Evolutionary conservation across 2,797 vertebrate species (phyloP).

Genomic region (Platyrinchus mystaceus): DNA sequence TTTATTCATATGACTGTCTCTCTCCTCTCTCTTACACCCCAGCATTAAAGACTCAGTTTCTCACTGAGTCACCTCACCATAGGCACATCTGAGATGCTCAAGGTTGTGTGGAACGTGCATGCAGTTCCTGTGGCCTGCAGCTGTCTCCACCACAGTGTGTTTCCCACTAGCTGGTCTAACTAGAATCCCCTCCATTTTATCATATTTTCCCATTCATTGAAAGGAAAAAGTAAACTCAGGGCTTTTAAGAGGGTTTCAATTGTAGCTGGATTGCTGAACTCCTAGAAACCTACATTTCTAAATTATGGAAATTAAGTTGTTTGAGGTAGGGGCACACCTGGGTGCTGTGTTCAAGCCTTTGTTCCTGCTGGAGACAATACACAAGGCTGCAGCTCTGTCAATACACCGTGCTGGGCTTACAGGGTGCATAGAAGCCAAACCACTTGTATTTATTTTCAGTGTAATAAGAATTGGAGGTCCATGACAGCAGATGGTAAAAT

Average conservation of each 20-base stretch:
- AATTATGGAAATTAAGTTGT: neutral
- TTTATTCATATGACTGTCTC: neutral
- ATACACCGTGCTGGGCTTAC: neutral
- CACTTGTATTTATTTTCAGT: neutral
- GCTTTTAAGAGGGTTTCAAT: neutral
- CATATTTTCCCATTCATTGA: neutral
- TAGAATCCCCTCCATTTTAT: neutral
- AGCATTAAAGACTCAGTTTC: neutral
- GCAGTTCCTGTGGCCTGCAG: neutral
- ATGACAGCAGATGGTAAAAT: neutral
- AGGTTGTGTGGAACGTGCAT: neutral
- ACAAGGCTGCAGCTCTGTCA: neutral
- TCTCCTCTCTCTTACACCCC: neutral
- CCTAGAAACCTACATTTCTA: neutral
- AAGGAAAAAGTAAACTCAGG: neutral
- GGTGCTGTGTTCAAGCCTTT: neutral
- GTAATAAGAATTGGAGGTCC: neutral
- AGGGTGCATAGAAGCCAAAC: neutral
- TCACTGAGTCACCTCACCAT: neutral
- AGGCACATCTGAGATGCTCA: neutral
- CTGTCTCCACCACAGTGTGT: neutral
- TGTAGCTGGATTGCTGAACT: neutral
- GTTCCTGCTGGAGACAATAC: neutral
- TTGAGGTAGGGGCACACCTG: accelerated
- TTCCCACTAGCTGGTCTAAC: neutral